phyloP scores from a whole-genome alignment of 2,888 invertebrate genomes.

The Euzetes globulus region DNA sequence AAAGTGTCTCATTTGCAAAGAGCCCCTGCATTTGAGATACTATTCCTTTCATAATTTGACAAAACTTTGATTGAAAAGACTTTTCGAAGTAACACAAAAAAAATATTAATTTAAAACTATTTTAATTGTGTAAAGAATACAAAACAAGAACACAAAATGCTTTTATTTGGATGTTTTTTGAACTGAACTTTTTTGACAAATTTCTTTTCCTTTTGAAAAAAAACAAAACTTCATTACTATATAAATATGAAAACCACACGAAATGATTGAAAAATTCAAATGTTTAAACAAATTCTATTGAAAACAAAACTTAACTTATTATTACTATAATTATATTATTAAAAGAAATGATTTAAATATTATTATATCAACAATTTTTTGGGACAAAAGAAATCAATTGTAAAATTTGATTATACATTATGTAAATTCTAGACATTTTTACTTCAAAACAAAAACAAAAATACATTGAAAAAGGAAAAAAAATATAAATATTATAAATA shows the following conservation, averaged over 20 bases:
- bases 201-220: background rate
- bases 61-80: background rate
- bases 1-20: conserved; percentile 13
- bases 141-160: background rate
- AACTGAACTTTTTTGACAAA: too few relatives aligned
- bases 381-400: background rate
- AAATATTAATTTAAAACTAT: background rate
- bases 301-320: conserved; percentile 13
- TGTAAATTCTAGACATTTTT: conserved; percentile 29
- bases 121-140: background rate
- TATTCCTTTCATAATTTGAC: conserved; percentile 10
- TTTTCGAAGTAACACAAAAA: background rate
- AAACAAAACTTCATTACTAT: background rate
- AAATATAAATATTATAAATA: conserved; percentile 1
- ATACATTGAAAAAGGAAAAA: background rate
- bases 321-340: background rate
- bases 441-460: background rate
- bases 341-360: background rate
- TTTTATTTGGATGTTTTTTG: background rate
- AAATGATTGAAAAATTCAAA: background rate
- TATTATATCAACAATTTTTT: conserved; percentile 3
- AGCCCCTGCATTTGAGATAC: conserved; percentile 26
- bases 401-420: conserved; percentile 28
- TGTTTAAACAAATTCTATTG: background rate
- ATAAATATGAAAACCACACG: background rate